Evolutionary conservation across 92 coral and sea anemone species (phyloP).

Genomic region (Hydrozoanthus gracilis): DNA sequence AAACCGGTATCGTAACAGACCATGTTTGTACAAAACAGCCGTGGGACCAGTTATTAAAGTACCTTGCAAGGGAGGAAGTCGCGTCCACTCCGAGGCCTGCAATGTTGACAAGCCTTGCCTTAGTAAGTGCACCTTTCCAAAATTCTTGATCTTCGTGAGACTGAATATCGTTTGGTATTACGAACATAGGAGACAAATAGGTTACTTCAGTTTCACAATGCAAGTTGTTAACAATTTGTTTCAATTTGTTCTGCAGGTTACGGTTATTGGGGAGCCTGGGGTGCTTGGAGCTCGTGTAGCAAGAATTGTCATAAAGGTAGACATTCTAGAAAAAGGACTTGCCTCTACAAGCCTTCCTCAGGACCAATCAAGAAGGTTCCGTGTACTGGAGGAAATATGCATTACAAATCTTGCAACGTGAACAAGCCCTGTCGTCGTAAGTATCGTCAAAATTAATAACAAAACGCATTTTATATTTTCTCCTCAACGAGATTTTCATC

Average conservation of each 20-base stretch:
- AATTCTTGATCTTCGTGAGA: neutral
- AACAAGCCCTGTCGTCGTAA: conserved; percentile 20
- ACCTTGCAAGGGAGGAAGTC: conserved; percentile 31
- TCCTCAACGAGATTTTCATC: too few species aligned
- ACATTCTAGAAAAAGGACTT: conserved; percentile 8
- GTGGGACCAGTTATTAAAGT: conserved; percentile 1
- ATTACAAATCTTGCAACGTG: conserved; percentile 22
- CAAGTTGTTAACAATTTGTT: neutral
- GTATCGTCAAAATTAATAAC: too few species aligned
- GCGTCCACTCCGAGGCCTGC: neutral
- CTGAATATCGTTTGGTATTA: neutral
- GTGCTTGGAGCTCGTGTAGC: conserved; percentile 36
- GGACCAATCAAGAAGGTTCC: conserved; percentile 7
- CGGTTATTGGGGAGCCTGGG: conserved; percentile 40
- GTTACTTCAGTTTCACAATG: too few species aligned
- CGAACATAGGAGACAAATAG: too few species aligned
- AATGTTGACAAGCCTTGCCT: conserved; percentile 23
- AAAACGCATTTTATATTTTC: neutral
- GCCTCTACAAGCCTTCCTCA: neutral
- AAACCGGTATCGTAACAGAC: conserved; percentile 2
- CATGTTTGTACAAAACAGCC: neutral
- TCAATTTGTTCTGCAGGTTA: neutral
- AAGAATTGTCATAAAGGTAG: conserved; percentile 38
- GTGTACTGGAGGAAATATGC: conserved; percentile 18
- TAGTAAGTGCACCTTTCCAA: neutral